Base-by-base conservation (phyloP, 2,888 invertebrate species). In the Cerastis leucographa region DNA sequence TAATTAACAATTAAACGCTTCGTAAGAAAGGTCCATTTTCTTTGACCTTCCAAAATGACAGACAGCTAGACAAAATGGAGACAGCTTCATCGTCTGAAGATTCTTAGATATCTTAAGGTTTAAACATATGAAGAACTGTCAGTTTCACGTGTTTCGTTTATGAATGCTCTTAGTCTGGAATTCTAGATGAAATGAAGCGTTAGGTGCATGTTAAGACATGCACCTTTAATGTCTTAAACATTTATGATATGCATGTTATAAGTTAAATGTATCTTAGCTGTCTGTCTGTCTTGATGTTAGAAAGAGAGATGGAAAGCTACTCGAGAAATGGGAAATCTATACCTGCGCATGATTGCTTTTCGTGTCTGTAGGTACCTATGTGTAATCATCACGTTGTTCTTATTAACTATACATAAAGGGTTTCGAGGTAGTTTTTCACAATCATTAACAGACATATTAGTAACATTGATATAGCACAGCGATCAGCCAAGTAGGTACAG, bases 31-130 rank as follows among this genome's bases (percentile, higher is more conserved):
- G 11, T 64, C 17, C 7, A 0, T 25, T 69, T 77, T 71, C 83
- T 72, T 81, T 78, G 66, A 70, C 49, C 49, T 44, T 66, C 6
- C 17, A 66, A 82, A 66, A 49, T 83, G 56, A 69, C 61, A 56
- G 83, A 79, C 73, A 67, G 44, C 25, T 61, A 78, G 51, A 62
- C 56, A 17, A 59, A 25, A 25, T 35, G 5, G 29, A 65, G 40
- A 46, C 8, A 51, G 44, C 25, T 51, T 66, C 42, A 7, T 22
- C 19, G 40, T 56, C 61, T 65, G 29, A 54, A 71, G 17, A 59
- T 29, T 68, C 49, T 22, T 44, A 44, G 35, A 25, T 51, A 54
- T 51, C 35, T 35, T 3, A 25, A 25, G 25, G 25, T 29, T 11
- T 11, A 54, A n/a, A 19, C 25, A 49, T 42, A 76, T 19, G n/a